Conservation (phyloP, 1,140 invertebrate genomes). For the Choristoneura fumiferana region DNA sequence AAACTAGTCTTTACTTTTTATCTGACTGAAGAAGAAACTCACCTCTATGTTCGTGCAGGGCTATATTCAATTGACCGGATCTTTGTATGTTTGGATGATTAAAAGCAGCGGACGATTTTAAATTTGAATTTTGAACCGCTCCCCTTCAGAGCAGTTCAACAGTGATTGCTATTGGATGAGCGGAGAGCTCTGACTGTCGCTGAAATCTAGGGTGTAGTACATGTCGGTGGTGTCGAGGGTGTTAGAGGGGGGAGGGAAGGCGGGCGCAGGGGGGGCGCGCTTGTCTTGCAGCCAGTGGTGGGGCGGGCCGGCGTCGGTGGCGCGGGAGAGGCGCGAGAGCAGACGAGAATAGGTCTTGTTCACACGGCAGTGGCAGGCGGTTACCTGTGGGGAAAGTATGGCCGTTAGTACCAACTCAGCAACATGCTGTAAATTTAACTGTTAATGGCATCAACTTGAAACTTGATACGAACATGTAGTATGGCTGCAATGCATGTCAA, state of each 20-base stretch:
- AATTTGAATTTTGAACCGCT: slow-evolving; percentile 68
- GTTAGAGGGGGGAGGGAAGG: slow-evolving; percentile 43
- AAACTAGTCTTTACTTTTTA: no score
- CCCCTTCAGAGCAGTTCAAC: slow-evolving; percentile 63
- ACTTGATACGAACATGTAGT: no score
- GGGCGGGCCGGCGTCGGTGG: slow-evolving; percentile 56
- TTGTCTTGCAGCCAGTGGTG: slow-evolving; percentile 76
- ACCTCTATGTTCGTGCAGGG: no score
- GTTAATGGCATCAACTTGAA: no score
- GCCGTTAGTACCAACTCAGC: no score
- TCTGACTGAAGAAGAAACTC: no score
- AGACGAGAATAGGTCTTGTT: slow-evolving; percentile 83
- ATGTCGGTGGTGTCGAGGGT: slow-evolving; percentile 82
- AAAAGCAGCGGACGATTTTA: no score
- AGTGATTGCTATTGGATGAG: slow-evolving; percentile 82
- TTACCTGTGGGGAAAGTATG: slow-evolving; percentile 67
- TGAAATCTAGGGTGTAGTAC: slow-evolving; percentile 86
- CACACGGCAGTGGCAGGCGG: slow-evolving; percentile 84
- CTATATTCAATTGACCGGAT: no score
- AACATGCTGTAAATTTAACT: no score
- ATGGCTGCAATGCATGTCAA: no score
- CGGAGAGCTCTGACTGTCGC: slow-evolving; percentile 84
- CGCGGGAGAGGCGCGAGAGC: slow-evolving; percentile 67
- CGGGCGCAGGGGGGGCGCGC: slow-evolving; percentile 44
- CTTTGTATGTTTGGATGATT: no score